These are phyloP conservation scores for Periophthalmus modestus DNA, from an alignment of 2,113 vertebrate genomes.

Conservation along the genomic window DNA sequence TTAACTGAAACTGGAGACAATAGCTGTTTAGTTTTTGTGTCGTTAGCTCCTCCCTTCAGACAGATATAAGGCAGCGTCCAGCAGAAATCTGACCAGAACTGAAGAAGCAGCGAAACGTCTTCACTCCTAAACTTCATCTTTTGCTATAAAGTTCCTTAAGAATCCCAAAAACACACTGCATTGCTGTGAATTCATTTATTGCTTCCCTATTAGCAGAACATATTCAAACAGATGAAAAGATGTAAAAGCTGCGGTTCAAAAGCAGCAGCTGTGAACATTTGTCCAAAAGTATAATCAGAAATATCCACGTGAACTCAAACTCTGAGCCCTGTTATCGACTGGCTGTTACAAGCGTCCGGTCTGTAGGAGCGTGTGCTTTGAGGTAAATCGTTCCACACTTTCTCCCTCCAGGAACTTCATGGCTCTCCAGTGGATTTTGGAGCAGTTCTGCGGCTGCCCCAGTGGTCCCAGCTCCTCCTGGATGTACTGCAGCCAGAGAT, in stretches of 20 bases:
- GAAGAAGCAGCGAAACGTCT: too few relatives aligned
- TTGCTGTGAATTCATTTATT: not conserved
- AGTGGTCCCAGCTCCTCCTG: conserved; percentile 83
- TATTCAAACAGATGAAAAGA: not conserved
- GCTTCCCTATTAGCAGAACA: not conserved
- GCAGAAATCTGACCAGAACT: too few relatives aligned
- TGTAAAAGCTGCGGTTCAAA: not conserved
- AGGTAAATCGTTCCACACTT: conserved; percentile 84
- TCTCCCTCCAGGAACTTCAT: conserved; percentile 88
- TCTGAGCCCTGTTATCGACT: not conserved
- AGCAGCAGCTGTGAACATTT: not conserved
- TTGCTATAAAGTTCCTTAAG: not conserved
- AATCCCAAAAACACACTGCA: not conserved
- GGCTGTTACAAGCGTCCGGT: conserved; percentile 78
- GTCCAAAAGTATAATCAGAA: not conserved
- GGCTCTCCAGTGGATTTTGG: conserved; percentile 93
- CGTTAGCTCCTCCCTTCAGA: too few relatives aligned
- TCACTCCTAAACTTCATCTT: too few relatives aligned
- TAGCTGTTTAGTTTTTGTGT: too few relatives aligned
- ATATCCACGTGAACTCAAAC: not conserved
- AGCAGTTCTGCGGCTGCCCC: conserved; percentile 87
- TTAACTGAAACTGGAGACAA: too few relatives aligned
- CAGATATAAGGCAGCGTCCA: too few relatives aligned
- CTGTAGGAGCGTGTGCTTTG: conserved; percentile 88
- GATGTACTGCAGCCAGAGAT: conserved; percentile 93